phyloP scores from a whole-genome alignment of 2,113 vertebrate genomes.

The Rana temporaria region DNA sequence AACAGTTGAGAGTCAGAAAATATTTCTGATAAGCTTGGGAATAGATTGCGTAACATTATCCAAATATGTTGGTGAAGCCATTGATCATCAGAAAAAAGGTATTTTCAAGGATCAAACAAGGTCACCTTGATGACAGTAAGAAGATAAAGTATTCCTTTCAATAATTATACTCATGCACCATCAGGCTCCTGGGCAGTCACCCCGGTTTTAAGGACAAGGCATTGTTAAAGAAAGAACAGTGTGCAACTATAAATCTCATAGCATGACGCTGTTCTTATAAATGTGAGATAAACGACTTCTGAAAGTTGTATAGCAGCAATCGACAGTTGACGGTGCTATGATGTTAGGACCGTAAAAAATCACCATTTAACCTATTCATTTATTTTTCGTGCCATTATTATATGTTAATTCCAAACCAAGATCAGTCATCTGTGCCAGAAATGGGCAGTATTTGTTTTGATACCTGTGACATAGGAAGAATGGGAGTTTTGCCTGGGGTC shows the following conservation, averaged over 20 bases:
- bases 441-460: background rate
- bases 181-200: background rate
- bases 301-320: background rate
- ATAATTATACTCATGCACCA: background rate
- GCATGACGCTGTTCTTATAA: background rate
- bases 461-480: slow-evolving; percentile 27
- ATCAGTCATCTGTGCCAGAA: background rate
- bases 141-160: slow-evolving; percentile 1
- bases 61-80: no score
- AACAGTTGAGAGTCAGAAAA: no score
- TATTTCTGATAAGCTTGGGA: no score
- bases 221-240: background rate
- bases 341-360: background rate
- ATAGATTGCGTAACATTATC: no score
- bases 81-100: background rate
- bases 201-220: background rate
- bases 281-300: background rate
- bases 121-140: background rate
- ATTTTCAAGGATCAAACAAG: background rate
- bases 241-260: background rate
- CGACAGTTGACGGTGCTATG: background rate
- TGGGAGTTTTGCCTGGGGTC: slow-evolving; percentile 6
- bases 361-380: background rate
- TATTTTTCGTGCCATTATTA: slow-evolving; percentile 12
- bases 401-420: background rate